Percentiles rank a stretch among this genome's conserved stretches.
These are phyloP conservation scores for Leuciscus waleckii DNA, from an alignment of 2,797 vertebrate genomes.

Conservation along the genomic window DNA sequence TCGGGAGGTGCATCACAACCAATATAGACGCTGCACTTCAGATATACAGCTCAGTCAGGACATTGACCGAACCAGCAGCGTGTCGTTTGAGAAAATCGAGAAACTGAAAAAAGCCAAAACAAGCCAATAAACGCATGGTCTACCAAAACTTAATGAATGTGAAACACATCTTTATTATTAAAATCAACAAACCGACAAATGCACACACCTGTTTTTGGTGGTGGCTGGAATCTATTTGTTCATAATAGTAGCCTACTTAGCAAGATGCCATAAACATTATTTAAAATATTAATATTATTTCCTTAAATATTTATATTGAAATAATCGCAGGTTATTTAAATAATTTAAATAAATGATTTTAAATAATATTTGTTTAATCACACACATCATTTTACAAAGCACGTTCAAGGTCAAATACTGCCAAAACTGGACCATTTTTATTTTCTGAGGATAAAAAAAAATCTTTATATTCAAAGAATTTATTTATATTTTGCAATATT, in stretches of 20 bases:
- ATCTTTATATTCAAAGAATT: background rate
- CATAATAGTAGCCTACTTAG: background rate
- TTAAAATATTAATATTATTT: background rate
- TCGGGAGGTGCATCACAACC: constrained; percentile 10
- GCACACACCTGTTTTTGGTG: background rate
- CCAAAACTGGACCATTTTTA: background rate
- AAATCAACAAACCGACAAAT: background rate
- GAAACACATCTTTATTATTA: background rate
- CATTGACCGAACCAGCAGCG: background rate
- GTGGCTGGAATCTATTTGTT: background rate
- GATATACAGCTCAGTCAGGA: constrained; percentile 18
- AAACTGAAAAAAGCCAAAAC: background rate
- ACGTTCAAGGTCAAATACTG: no score
- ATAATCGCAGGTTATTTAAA: background rate
- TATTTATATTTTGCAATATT: background rate
- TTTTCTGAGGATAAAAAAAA: background rate
- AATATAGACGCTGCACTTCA: constrained; percentile 3
- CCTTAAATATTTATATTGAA: background rate
- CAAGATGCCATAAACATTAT: background rate
- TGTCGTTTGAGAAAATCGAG: background rate
- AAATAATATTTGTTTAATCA: no score
- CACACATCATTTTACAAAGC: no score
- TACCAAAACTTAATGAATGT: constrained; percentile 1
- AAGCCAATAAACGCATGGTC: background rate
- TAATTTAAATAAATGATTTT: no score